Conservation (phyloP, 2,797 vertebrate genomes). For the Bufotes viridis region DNA sequence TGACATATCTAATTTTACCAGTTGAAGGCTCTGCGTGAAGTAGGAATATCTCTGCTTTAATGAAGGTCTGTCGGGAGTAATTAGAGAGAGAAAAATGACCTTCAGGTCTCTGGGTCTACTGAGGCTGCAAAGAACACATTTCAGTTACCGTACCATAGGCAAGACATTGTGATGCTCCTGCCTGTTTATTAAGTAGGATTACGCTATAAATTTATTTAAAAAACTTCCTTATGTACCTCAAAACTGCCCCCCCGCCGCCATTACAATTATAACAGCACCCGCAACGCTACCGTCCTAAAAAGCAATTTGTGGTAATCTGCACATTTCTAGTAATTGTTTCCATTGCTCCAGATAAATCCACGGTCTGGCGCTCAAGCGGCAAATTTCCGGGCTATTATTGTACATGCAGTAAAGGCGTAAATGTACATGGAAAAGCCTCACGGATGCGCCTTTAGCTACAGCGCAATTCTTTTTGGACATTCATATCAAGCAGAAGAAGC, state of each 20-base stretch:
- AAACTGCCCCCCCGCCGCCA: background rate
- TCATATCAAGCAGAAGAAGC: background rate
- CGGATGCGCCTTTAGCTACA: background rate
- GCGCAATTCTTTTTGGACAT: background rate
- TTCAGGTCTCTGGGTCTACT: background rate
- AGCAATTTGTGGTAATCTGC: constrained; percentile 24
- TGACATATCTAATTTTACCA: background rate
- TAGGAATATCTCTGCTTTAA: background rate
- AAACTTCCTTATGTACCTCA: background rate
- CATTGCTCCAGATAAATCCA: background rate
- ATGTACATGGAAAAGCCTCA: background rate
- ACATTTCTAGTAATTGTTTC: constrained; percentile 24
- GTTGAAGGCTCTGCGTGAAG: background rate
- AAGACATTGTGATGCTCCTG: background rate
- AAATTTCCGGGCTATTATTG: background rate
- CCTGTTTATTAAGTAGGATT: constrained; percentile 14
- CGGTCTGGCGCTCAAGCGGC: background rate
- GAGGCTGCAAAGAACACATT: background rate
- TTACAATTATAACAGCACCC: background rate
- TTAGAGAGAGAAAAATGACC: constrained; percentile 19
- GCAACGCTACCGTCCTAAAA: background rate
- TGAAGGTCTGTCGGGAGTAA: constrained; percentile 1
- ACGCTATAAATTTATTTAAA: background rate
- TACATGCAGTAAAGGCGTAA: background rate
- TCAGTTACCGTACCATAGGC: background rate